Percentiles rank a stretch among this genome's conserved stretches.
Evolutionary conservation across 2,888 invertebrate genomes (phyloP).

Genomic region (Dendrolimus houi): DNA sequence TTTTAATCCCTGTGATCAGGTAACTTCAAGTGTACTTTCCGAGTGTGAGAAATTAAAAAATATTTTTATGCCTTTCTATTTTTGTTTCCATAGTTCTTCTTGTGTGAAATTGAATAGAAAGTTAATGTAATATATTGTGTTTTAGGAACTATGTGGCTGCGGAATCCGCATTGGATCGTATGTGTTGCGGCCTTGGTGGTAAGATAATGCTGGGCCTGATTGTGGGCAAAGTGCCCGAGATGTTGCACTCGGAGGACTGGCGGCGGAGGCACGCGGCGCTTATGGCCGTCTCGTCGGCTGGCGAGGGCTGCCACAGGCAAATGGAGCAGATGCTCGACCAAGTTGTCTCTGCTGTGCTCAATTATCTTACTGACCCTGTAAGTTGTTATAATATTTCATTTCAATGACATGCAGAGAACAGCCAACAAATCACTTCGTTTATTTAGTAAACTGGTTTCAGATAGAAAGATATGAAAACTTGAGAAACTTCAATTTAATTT

Average conservation of each 20-base stretch:
- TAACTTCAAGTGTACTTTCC: too few species aligned
- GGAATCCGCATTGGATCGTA: constrained; percentile 96
- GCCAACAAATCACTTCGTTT: too few species aligned
- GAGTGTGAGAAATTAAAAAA: too few species aligned
- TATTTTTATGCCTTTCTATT: background rate
- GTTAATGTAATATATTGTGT: background rate
- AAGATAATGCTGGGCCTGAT: constrained; percentile 93
- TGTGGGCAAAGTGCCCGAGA: constrained; percentile 88
- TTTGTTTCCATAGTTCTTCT: background rate
- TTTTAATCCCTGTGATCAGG: too few species aligned
- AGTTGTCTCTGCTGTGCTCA: constrained; percentile 93
- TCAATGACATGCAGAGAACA: too few species aligned
- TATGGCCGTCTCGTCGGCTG: constrained; percentile 98
- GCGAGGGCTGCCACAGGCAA: constrained; percentile 98
- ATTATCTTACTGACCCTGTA: constrained; percentile 89
- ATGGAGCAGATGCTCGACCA: constrained; percentile 97
- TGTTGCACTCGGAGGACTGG: constrained; percentile 91
- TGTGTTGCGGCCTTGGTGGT: constrained; percentile 98
- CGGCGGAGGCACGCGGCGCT: constrained; percentile 96
- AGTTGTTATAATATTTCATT: constrained; percentile 29
- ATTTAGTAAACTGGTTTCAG: too few species aligned
- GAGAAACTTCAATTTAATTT: too few species aligned
- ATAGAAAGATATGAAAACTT: too few species aligned
- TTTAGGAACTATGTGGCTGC: constrained; percentile 94
- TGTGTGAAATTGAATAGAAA: background rate